These are phyloP conservation scores for Megalonaias nervosa DNA, from an alignment of 1,140 invertebrate genomes.

Conservation along the genomic window DNA sequence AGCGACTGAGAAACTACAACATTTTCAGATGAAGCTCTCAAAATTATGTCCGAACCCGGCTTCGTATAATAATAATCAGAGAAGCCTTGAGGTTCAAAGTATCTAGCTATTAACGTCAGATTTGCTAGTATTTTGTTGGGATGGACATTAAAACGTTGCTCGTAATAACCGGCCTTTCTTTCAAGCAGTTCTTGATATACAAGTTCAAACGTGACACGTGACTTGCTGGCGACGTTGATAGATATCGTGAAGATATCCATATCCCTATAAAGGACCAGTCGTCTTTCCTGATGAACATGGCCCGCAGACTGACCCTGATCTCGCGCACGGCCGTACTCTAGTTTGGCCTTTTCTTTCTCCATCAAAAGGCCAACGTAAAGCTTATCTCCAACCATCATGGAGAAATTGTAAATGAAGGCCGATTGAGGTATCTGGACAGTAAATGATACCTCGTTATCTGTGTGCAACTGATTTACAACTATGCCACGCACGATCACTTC, in stretches of 20 bases:
- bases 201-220: not conserved
- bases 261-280: not conserved
- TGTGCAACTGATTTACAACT: not conserved
- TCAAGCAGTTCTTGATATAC: slow-evolving; percentile 8
- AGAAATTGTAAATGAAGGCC: slow-evolving; percentile 14
- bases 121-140: slow-evolving; percentile 3
- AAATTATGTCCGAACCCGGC: not conserved
- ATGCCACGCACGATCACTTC: slow-evolving; percentile 5
- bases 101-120: not conserved
- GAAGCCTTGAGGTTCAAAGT: slow-evolving; percentile 12
- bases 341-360: not conserved
- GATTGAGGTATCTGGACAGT: slow-evolving; percentile 5
- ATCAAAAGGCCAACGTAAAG: not conserved
- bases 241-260: slow-evolving; percentile 4
- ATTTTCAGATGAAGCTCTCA: not conserved
- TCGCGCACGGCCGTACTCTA: slow-evolving; percentile 1
- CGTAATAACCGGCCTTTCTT: slow-evolving; percentile 7
- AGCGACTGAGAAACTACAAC: not conserved
- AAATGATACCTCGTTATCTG: not conserved
- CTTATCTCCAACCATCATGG: not conserved
- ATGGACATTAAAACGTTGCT: slow-evolving; percentile 9
- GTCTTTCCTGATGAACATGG: slow-evolving; percentile 1
- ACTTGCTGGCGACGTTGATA: slow-evolving; percentile 3
- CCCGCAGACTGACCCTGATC: slow-evolving; percentile 4
- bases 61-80: not conserved